A percentile compares a stretch with the other conserved stretches of the same genome.
phyloP scores from a whole-genome alignment of 2,888 invertebrate genomes.

The Epinotia bilunana region DNA sequence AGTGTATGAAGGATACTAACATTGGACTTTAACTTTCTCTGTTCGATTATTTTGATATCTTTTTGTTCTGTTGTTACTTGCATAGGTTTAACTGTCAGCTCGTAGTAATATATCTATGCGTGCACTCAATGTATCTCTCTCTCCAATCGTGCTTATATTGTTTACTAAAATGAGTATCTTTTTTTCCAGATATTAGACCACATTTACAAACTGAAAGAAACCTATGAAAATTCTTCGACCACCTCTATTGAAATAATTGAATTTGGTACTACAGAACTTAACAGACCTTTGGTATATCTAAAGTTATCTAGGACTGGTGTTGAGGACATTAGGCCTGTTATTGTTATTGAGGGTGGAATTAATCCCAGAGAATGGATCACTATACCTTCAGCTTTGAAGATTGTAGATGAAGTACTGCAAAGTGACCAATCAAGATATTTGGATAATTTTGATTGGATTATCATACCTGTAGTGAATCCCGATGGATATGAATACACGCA shows the following conservation, averaged over 20 bases:
- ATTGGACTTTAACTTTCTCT: no score
- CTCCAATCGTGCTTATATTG: no score
- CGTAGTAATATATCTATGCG: no score
- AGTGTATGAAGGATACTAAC: no score
- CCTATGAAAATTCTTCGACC: slow-evolving; percentile 52
- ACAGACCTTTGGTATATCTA: slow-evolving; percentile 70
- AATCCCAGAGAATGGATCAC: slow-evolving; percentile 90
- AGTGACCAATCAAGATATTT: slow-evolving; percentile 73
- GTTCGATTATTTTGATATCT: no score
- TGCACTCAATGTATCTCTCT: no score
- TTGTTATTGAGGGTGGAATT: slow-evolving; percentile 85
- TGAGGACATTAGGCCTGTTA: slow-evolving; percentile 71
- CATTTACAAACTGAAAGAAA: slow-evolving; percentile 54
- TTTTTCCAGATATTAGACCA: slow-evolving; percentile 66
- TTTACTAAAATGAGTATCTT: no score
- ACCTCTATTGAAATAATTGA: slow-evolving; percentile 58
- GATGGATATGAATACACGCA: slow-evolving; percentile 89
- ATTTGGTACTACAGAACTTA: slow-evolving; percentile 62
- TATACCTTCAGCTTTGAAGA: slow-evolving; percentile 86
- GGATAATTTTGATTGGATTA: slow-evolving; percentile 85
- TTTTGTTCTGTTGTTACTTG: no score
- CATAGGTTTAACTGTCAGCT: no score
- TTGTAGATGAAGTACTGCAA: slow-evolving; percentile 84
- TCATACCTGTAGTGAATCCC: slow-evolving; percentile 89
- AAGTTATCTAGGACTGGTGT: slow-evolving; percentile 71